Evolutionary conservation across 2,113 vertebrate species (phyloP), one percentile per base, ranked within the genome.

Genomic region (Tachuris rubrigastra): DNA sequence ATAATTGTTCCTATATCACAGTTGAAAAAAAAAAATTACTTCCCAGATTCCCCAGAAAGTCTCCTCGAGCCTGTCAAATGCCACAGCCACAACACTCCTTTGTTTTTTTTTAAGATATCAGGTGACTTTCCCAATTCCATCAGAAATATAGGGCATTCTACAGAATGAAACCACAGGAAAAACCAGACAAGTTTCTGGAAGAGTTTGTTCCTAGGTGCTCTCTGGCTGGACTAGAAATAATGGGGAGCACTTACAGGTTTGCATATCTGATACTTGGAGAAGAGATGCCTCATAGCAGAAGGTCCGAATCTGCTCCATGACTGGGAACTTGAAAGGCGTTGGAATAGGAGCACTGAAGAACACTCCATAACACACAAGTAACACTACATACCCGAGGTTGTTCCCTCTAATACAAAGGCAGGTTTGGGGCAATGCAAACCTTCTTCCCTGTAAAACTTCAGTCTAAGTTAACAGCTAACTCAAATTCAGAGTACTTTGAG

Each of bases 21-120:
- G 59, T 6, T 68, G 2, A 62, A 55, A 71, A 53, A 56, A 66
- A 86, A 89, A 63, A 49, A 37, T 15, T 0, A 65, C 31, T 91
- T 89, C 37, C 69, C 87, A 89, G n/a, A 85, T 85, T 85, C n/a
- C 28, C 25, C 74, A 87, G 44, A 83, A 93, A 76, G 20, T 73
- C 33, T 87, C 62, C 47, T 85, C 42, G 24, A 81, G 14, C 55
- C 12, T 82, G 24, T 49, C 28, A 60, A 68, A 47, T 44, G 44
- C 39, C 52, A 63, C 24, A 60, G 41, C 20, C 63, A 69, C 58
- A 68, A 72, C 30, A 78, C 28, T 35, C 60, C 27, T 76, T 67
- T 58, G 18, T 14, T 49, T 56, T 31, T 56, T 89, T 91, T 72
- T 76, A 60, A 89, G 41, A 5, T 10, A 85, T 21, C 2, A 5